Evolutionary conservation across 1,140 invertebrate species (phyloP), one percentile per base, ranked within the genome.

Genomic region (Euura saliciscinereae): DNA sequence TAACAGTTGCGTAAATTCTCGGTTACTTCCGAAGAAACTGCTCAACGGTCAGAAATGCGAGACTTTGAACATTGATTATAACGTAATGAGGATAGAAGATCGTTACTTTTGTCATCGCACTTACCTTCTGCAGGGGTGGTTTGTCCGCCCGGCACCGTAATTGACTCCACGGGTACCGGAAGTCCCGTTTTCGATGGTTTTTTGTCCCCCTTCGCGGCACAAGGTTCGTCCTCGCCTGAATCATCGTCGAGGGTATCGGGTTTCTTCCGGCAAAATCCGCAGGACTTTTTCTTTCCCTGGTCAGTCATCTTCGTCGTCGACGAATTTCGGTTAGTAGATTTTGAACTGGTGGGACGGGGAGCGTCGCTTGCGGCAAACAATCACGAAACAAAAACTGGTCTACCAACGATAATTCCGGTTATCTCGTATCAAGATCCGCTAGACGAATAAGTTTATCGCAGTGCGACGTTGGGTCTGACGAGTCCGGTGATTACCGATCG

Each of bases 191-290:
- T 4, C n/a, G 10, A 6, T 7, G 69, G 43, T 28, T 28, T 28
- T 28, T 28, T 28, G 28, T 28, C 28, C 28, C 28, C 28, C 28
- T 28, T 28, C 66, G 10, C 10, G 3, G 4, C 66, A 13, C 42
- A 4, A 44, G 13, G 11, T 8, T 67, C 28, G 3, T 44, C 43
- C 43, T 79, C 79, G 8, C 78, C 79, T n/a, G 51, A 74, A 44
- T 79, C 78, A 4, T 76, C 79, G 28, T 77, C 71, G 8, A 77
- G 42, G 4, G 76, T 79, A 69, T 78, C 44, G 7, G 79, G 65
- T 69, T 78, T 78, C n/a, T 75, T 44, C 2, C 65, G 66, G 44
- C 78, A 80, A 6, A n/a, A 67, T 67, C 66, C 66, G 3, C 66
- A 67, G 42, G 66, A 67, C 13, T 44, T 67, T 28, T 67, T 67